Percentiles rank a stretch among this genome's conserved stretches.
Conservation (phyloP, 2,797 vertebrate genomes). For the Diplodus puntazzo region DNA sequence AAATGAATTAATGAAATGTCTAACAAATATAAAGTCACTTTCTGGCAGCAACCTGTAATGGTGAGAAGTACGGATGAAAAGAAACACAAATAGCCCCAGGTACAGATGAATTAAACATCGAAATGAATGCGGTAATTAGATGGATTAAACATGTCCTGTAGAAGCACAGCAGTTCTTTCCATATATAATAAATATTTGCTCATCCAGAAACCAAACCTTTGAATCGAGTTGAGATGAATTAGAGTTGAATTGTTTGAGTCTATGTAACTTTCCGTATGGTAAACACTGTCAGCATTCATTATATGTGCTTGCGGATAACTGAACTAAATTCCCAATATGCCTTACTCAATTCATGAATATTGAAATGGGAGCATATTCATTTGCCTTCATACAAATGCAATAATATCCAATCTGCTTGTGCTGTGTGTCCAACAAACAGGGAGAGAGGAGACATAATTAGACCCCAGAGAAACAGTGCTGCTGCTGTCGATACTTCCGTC, state of each 20-base stretch:
- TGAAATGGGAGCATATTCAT: conserved; percentile 56
- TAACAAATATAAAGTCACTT: not conserved
- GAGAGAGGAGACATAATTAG: conserved; percentile 50
- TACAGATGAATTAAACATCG: not conserved
- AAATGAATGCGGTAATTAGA: conserved; percentile 16
- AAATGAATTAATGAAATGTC: not conserved
- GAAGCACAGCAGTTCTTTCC: not conserved
- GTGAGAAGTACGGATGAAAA: not conserved
- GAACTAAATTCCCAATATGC: conserved; percentile 46
- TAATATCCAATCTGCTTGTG: conserved; percentile 64
- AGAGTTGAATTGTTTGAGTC: not conserved
- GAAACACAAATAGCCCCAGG: not conserved
- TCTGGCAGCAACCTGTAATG: not conserved
- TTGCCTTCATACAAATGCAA: conserved; percentile 62
- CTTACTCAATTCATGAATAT: conserved; percentile 55
- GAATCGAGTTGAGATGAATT: not conserved
- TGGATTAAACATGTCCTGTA: not conserved
- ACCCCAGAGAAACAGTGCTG: conserved; percentile 40
- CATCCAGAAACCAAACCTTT: conserved; percentile 2
- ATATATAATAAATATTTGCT: not conserved
- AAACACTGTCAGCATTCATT: conserved; percentile 32
- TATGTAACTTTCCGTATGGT: conserved; percentile 35
- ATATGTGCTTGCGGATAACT: conserved; percentile 30
- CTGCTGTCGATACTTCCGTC: conserved; percentile 7
- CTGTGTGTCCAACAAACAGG: conserved; percentile 58